phyloP scores from a whole-genome alignment of 2,113 vertebrate species.

The Neofelis nebulosa region DNA sequence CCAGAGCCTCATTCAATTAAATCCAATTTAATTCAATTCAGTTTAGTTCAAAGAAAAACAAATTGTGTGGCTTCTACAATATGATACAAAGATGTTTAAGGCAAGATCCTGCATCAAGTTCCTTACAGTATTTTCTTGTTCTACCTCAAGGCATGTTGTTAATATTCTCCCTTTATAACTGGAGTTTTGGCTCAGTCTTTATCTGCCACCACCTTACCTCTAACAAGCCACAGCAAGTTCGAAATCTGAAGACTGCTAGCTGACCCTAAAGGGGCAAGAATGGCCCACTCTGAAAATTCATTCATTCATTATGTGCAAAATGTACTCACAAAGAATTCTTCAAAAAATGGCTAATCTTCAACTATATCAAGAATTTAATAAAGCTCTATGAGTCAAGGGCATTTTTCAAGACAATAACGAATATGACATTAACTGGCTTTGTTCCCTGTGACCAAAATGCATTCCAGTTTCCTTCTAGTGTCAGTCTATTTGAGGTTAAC shows the following conservation, averaged over 20 bases:
- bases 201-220: not conserved
- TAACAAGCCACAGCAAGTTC: not conserved
- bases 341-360: slow-evolving; percentile 64
- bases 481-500: not conserved
- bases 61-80: not conserved
- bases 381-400: slow-evolving; percentile 60
- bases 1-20: slow-evolving; percentile 37
- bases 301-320: slow-evolving; percentile 53
- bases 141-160: not conserved
- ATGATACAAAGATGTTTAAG: slow-evolving; percentile 7
- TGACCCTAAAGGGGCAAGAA: not conserved
- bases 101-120: not conserved
- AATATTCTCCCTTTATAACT: slow-evolving; percentile 7
- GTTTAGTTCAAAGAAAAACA: slow-evolving; percentile 51
- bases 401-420: slow-evolving; percentile 68
- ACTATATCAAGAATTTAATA: slow-evolving; percentile 62
- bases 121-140: not conserved
- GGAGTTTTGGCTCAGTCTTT: slow-evolving; percentile 13
- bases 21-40: slow-evolving; percentile 33
- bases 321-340: slow-evolving; percentile 56
- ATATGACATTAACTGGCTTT: slow-evolving; percentile 55
- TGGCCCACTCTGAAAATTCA: slow-evolving; percentile 5
- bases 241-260: not conserved
- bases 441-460: slow-evolving; percentile 47
- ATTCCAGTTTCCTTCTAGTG: not conserved